Base-by-base conservation (phyloP, 2,113 vertebrate species). In the Corynorhinus townsendii region DNA sequence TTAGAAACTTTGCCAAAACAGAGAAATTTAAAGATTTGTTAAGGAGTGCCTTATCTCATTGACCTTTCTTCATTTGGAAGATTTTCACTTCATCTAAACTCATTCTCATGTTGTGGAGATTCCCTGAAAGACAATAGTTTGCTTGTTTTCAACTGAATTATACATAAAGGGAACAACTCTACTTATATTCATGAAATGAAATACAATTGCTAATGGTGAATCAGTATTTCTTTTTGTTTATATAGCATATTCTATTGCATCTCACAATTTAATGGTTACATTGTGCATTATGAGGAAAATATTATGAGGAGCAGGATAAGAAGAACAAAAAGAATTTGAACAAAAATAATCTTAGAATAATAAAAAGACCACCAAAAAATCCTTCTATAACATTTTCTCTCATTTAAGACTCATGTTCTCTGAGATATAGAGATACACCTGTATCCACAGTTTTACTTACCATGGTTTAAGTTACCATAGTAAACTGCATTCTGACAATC, bases 1-100 rank as follows among this genome's bases (percentile, higher is more conserved):
- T 97, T 97, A 97, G 94, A 96, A 98, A 95, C 62, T 95, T 91
- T 97, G 89, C 82, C 92, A 98, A 97, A 59, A 22, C n/a, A 47
- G 14, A 94, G 59, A 77, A 97, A 97, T 59, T 16, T 45, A 68
- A n/a, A 93, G 30, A 66, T 82, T 71, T 89, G 76, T 94, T 80
- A 72, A 89, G 8, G 10, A 20, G 22, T 17, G 26, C 17, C 20
- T 83, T 90, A 59, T 59, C 6, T 83, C 77, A 71, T 49, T 49
- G 59, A 45, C 52, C 28, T 94, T 94, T 81, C 28, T 90, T 76
- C 33, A 14, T 64, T 49, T 83, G 59, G 49, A 92, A 77, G 47
- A 71, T 35, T 20, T 38, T 94, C 26, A 5, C 59, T 75, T 11
- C 22, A 72, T 24, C 79, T 47, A 69, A 73, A 73, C 33, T 35